Percentiles rank a stretch among this genome's conserved stretches.
Conservation (phyloP, 1,140 invertebrate genomes). For the Rhyzopertha dominica region DNA sequence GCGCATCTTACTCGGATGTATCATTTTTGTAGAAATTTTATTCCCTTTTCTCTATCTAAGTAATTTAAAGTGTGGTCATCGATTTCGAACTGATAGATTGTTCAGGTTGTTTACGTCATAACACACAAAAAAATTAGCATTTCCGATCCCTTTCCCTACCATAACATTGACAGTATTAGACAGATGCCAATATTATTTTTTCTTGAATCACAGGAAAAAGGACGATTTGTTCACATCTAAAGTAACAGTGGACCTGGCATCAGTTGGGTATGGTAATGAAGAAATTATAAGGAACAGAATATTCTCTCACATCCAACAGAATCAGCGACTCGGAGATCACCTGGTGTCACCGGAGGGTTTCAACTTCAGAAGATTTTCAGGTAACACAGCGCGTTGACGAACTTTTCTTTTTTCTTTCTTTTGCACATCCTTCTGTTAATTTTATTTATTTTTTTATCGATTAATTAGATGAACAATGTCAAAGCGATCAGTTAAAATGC, state of each 20-base stretch:
- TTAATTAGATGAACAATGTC: not conserved
- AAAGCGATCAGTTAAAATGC: constrained; percentile 30
- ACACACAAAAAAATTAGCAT: too few relatives aligned
- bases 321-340: constrained; percentile 33
- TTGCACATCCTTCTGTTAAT: not conserved
- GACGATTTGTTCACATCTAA: constrained; percentile 33
- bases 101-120: too few relatives aligned
- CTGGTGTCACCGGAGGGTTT: constrained; percentile 45
- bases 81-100: too few relatives aligned
- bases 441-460: not conserved
- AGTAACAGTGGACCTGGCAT: constrained; percentile 48
- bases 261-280: constrained; percentile 42
- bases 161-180: too few relatives aligned
- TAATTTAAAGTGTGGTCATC: too few relatives aligned
- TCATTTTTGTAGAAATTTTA: too few relatives aligned
- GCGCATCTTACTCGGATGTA: too few relatives aligned
- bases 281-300: constrained; percentile 41
- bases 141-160: too few relatives aligned
- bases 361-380: constrained; percentile 47
- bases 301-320: constrained; percentile 42
- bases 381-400: constrained; percentile 35
- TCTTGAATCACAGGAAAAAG: constrained; percentile 31
- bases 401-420: constrained; percentile 11
- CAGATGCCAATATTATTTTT: too few relatives aligned
- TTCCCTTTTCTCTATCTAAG: too few relatives aligned